Evolutionary conservation across 2,888 invertebrate species (phyloP).

Genomic region (Creontiades dilutus): DNA sequence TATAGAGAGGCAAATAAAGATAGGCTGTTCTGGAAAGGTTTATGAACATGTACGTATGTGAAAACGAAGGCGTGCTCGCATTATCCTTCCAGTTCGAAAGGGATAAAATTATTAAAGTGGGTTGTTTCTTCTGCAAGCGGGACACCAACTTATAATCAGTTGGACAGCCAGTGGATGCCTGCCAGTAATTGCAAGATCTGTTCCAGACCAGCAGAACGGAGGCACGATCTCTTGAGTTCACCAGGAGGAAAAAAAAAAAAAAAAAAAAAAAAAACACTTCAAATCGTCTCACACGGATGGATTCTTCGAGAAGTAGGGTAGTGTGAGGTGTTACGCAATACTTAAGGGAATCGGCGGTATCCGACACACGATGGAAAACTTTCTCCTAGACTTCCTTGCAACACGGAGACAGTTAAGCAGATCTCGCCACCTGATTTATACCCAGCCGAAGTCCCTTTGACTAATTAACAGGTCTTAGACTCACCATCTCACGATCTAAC

Average conservation of each 20-base stretch:
- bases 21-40: too few species aligned
- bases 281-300: constrained; percentile 13
- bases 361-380: neutral
- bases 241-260: neutral
- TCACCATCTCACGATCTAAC: constrained; percentile 62
- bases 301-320: constrained; percentile 40
- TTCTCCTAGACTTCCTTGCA: constrained; percentile 43
- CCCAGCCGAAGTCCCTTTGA: constrained; percentile 11
- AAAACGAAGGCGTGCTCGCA: neutral
- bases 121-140: neutral
- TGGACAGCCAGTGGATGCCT: constrained; percentile 13
- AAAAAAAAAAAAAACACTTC: neutral
- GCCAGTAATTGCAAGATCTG: constrained; percentile 4
- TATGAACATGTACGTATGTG: neutral
- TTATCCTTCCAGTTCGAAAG: neutral
- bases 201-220: neutral
- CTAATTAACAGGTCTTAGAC: constrained; percentile 62
- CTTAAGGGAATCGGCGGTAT: neutral
- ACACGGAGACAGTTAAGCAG: constrained; percentile 42
- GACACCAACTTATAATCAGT: constrained; percentile 41
- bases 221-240: constrained; percentile 16
- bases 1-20: neutral
- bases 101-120: neutral
- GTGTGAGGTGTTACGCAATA: neutral
- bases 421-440: constrained; percentile 53